Conservation (phyloP, 92 coral and sea anemone species). For the Heliopora coerulea region DNA sequence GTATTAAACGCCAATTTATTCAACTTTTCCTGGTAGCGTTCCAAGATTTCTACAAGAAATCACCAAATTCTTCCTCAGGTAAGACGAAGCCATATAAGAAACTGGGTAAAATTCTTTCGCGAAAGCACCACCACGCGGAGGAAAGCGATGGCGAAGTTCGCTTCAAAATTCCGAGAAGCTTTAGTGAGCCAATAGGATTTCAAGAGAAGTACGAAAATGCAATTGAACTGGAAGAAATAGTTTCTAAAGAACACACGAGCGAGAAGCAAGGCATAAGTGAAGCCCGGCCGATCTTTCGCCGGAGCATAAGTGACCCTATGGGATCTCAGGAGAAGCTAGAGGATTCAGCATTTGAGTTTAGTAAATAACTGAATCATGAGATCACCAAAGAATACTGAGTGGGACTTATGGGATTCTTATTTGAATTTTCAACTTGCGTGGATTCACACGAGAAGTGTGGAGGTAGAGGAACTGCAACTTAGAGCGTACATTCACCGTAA, state of each 20-base stretch:
- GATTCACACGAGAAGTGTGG: too few relatives aligned
- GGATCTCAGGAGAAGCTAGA: not conserved
- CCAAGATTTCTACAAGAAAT: conserved; percentile 21
- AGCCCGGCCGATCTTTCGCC: not conserved
- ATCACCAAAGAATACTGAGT: not conserved
- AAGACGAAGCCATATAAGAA: conserved; percentile 30
- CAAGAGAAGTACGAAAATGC: not conserved
- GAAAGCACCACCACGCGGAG: conserved; percentile 6
- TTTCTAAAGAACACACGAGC: not conserved
- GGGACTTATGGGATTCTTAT: not conserved
- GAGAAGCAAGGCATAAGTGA: not conserved
- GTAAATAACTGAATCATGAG: too few relatives aligned
- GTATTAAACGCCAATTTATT: conserved; percentile 8
- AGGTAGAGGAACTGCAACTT: too few relatives aligned
- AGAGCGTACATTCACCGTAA: too few relatives aligned
- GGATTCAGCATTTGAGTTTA: not conserved
- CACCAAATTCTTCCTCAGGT: conserved; percentile 1
- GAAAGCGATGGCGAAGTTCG: conserved; percentile 13
- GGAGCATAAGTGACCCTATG: not conserved
- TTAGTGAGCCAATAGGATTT: not conserved
- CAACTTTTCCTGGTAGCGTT: conserved; percentile 34
- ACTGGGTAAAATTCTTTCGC: conserved; percentile 19
- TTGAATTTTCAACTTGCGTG: too few relatives aligned
- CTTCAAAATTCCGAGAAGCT: conserved; percentile 12
- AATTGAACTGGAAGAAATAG: not conserved